Evolutionary conservation across 1,140 invertebrate genomes (phyloP).

Genomic region (Pseudomyrmex pallidus): DNA sequence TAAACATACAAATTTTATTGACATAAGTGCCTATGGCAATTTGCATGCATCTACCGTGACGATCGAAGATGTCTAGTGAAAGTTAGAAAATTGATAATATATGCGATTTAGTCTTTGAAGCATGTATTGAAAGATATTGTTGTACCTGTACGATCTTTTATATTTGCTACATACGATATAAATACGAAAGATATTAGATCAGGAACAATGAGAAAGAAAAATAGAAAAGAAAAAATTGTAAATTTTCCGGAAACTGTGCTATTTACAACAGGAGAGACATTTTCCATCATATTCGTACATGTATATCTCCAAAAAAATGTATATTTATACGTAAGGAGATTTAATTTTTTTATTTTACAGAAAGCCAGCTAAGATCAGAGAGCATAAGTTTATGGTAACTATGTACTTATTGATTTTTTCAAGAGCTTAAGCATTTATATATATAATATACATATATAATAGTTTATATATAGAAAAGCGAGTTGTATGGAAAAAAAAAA

Average conservation of each 20-base stretch:
- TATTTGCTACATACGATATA: conserved; percentile 47
- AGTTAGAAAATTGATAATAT: conserved; percentile 61
- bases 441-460: conserved; percentile 26
- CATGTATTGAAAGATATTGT: conserved; percentile 67
- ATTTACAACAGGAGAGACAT: conserved; percentile 10
- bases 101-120: conserved; percentile 68
- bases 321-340: conserved; percentile 46
- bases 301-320: conserved; percentile 25
- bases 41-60: conserved; percentile 64
- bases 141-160: conserved; percentile 61
- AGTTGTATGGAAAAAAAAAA: conserved; percentile 57
- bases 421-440: conserved; percentile 48
- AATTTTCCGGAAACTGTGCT: conserved; percentile 15
- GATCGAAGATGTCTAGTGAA: conserved; percentile 54
- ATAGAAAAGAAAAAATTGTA: conserved; percentile 34
- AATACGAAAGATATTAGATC: conserved; percentile 50
- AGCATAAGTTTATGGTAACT: conserved; percentile 24
- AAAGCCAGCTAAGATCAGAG: conserved; percentile 37
- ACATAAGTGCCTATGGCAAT: conserved; percentile 71
- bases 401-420: conserved; percentile 54
- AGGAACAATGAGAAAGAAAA: conserved; percentile 30
- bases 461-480: neutral
- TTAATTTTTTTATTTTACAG: conserved; percentile 47
- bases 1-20: conserved; percentile 67
- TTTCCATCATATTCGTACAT: conserved; percentile 3